These are phyloP conservation scores for Orcinus orca DNA, from an alignment of 2,113 vertebrate species.

Conservation along the genomic window DNA sequence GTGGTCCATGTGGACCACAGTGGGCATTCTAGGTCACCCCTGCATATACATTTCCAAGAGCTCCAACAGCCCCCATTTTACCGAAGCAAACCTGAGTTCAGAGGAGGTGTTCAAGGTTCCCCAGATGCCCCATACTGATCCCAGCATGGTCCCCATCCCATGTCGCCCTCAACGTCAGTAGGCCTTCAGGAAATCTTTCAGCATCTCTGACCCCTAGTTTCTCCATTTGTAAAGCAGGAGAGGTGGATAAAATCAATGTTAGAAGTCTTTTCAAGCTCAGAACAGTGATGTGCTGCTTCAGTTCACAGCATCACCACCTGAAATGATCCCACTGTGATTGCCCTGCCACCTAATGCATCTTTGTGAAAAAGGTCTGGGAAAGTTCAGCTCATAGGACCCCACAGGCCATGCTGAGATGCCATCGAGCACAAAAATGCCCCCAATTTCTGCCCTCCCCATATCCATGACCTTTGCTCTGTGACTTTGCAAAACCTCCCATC, in stretches of 20 bases:
- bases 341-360: accelerated
- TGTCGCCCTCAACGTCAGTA: accelerated
- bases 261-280: not conserved
- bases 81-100: not conserved
- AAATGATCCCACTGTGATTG: accelerated
- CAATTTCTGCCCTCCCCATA: accelerated
- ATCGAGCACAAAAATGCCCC: accelerated
- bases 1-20: no score
- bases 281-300: not conserved
- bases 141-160: accelerated
- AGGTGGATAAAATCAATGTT: accelerated
- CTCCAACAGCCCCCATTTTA: accelerated
- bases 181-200: not conserved
- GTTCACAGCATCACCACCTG: not conserved
- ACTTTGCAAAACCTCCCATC: not conserved
- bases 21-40: not conserved
- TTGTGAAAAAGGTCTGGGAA: not conserved
- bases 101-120: not conserved
- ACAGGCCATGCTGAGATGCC: accelerated
- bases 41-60: not conserved
- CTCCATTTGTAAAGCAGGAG: not conserved
- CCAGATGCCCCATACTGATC: accelerated
- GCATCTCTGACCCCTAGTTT: not conserved
- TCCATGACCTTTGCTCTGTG: not conserved
- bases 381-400: not conserved